Percentiles rank a stretch among this genome's conserved stretches.
Evolutionary conservation across 2,888 invertebrate species (phyloP).

Genomic region (Diplolepis rosae): DNA sequence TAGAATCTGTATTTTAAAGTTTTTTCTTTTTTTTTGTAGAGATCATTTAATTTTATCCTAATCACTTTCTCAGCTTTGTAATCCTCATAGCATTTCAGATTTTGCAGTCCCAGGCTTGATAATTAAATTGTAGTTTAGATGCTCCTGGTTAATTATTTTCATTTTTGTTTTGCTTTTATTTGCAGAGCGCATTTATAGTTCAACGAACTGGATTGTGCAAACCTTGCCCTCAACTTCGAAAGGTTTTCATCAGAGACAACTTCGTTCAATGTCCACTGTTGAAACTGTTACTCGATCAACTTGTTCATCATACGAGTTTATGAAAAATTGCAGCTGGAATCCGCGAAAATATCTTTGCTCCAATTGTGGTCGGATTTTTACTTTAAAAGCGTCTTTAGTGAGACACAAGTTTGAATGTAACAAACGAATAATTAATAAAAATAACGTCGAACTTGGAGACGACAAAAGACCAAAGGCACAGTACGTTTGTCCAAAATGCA

Average conservation of each 20-base stretch:
- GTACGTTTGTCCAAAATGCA: slow-evolving; percentile 60
- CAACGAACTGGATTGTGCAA: slow-evolving; percentile 65
- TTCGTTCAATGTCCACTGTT: slow-evolving; percentile 58
- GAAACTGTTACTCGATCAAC: background rate
- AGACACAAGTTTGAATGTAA: slow-evolving; percentile 63
- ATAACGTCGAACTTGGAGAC: slow-evolving; percentile 2
- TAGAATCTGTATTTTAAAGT: background rate
- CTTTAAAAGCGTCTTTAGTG: slow-evolving; percentile 60
- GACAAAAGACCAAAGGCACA: slow-evolving; percentile 53
- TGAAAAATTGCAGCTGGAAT: slow-evolving; percentile 39
- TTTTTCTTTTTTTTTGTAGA: background rate
- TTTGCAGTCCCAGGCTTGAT: background rate
- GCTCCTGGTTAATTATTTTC: background rate
- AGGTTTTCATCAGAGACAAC: slow-evolving; percentile 50
- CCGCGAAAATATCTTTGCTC: slow-evolving; percentile 63
- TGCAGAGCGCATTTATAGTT: slow-evolving; percentile 60
- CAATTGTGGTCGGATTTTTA: slow-evolving; percentile 63
- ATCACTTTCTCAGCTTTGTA: background rate
- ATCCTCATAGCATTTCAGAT: background rate
- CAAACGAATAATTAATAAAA: slow-evolving; percentile 14
- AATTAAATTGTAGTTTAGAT: too few relatives aligned
- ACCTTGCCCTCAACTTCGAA: slow-evolving; percentile 60
- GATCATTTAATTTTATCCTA: background rate
- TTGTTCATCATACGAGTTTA: background rate
- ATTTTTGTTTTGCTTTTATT: slow-evolving; percentile 40